phyloP scores from a whole-genome alignment of 1,140 invertebrate species.

The Uloborus diversus region DNA sequence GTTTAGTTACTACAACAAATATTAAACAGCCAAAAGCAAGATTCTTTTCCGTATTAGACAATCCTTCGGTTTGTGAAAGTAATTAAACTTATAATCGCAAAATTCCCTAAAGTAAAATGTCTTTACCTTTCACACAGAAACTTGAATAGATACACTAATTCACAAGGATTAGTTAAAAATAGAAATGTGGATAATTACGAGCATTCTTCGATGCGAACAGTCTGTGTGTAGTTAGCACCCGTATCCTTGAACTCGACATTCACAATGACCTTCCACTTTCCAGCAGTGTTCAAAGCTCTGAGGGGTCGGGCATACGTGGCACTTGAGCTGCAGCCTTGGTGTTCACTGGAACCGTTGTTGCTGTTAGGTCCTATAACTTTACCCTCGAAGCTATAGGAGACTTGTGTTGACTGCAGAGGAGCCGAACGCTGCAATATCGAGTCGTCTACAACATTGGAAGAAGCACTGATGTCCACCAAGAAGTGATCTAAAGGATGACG shows the following conservation, averaged over 20 bases:
- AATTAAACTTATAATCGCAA: too few relatives aligned
- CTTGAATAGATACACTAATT: too few relatives aligned
- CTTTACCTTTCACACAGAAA: too few relatives aligned
- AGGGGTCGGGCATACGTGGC: constrained; percentile 84
- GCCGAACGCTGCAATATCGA: constrained; percentile 13
- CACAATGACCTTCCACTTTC: constrained; percentile 87
- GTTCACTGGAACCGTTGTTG: background rate
- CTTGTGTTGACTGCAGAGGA: constrained; percentile 19
- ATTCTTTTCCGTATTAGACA: too few relatives aligned
- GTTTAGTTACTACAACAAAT: too few relatives aligned
- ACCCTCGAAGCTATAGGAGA: constrained; percentile 39
- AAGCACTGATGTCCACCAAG: constrained; percentile 44
- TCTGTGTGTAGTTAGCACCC: constrained; percentile 75
- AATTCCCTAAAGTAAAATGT: too few relatives aligned
- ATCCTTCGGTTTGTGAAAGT: too few relatives aligned
- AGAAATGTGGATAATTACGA: too few relatives aligned
- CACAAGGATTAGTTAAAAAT: too few relatives aligned
- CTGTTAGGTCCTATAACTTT: constrained; percentile 3
- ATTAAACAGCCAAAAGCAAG: too few relatives aligned
- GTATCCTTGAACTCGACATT: constrained; percentile 72
- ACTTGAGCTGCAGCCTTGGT: constrained; percentile 74
- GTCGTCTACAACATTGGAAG: constrained; percentile 30
- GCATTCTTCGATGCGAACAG: constrained; percentile 85
- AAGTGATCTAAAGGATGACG: constrained; percentile 44
- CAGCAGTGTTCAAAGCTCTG: constrained; percentile 78